Base-by-base conservation (phyloP, 2,113 vertebrate genomes). In the Arizona elegans region DNA sequence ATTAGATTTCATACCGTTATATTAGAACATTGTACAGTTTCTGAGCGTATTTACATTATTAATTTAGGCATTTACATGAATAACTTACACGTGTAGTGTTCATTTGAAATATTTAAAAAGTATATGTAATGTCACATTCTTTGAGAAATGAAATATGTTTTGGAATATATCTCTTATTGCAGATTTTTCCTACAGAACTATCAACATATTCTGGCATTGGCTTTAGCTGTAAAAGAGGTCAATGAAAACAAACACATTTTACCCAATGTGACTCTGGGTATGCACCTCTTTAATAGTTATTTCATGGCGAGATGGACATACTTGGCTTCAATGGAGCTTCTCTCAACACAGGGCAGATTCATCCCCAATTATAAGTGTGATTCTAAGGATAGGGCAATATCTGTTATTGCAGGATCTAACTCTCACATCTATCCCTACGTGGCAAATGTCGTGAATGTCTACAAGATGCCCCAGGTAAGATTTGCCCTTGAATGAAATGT, bases 401-500 rank as follows among this genome's bases (percentile, higher is more conserved):
- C 81, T 8, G 55, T 92, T 11, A 92, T 92, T 33, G 91, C 38
- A 11, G 91, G 53, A 23, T 17, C 29, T 2, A 87, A 53, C 7
- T 59, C 43, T n/a, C 15, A 59, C 55, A 59, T 62, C 26, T 87
- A 19, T 15, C 91, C 8, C 17, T 11, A 13, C 21, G 52, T 87
- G 10, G 55, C 85, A 52, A 92, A 17, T 0, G 1, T 92, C 0
- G 1, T 87, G 0, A 11, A 5, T 13, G n/a, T 21, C 17, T 92
- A 92, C 85, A 92, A 92, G 43, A 52, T 92, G 6, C 55, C 91
- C 13, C 91, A 87, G 91, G 91, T 92, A 52, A 52, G 81, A 85
- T 75, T 1, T 81, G 2, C 13, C 1, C 9, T 38, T 58, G 50
- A 33, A 53, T 13, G 3, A 87, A 62, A 9, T 62, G 24, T 62